phyloP scores from a whole-genome alignment of 2,797 vertebrate species.

The Australoheros facetus region DNA sequence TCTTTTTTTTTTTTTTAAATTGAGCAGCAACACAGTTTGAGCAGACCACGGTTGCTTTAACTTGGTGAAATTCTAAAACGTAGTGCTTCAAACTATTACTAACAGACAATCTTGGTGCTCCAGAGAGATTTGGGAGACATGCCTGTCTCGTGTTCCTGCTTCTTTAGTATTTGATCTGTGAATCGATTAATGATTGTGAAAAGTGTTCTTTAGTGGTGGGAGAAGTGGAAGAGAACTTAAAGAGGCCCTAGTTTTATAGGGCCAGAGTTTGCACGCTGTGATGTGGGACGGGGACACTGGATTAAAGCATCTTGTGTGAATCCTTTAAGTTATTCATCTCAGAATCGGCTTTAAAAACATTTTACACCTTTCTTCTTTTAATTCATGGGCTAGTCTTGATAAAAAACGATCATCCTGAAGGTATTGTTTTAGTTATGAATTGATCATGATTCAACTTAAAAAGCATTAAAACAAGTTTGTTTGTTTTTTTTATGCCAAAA shows the following conservation, averaged over 20 bases:
- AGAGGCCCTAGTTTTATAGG: constrained; percentile 80
- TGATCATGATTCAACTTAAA: background rate
- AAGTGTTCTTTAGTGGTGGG: constrained; percentile 54
- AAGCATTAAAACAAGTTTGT: background rate
- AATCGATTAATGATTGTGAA: constrained; percentile 60
- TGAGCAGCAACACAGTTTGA: background rate
- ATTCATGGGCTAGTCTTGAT: background rate
- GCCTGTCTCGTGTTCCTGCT: constrained; percentile 28
- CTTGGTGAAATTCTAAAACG: background rate
- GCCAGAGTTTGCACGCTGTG: constrained; percentile 37
- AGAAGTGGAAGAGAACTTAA: constrained; percentile 26
- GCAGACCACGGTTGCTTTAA: background rate
- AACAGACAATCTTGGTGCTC: constrained; percentile 56
- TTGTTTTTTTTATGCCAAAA: constrained; percentile 7
- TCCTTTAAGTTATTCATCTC: constrained; percentile 24
- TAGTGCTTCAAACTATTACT: constrained; percentile 18
- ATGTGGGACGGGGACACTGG: constrained; percentile 15
- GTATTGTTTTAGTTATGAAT: background rate
- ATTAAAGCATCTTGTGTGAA: constrained; percentile 40
- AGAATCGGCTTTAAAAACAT: constrained; percentile 20
- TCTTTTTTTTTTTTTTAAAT: background rate
- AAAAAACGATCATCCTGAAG: constrained; percentile 6
- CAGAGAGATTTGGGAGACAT: constrained; percentile 35
- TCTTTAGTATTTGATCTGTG: constrained; percentile 60
- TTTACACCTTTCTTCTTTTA: constrained; percentile 8